A percentile compares a stretch with the other conserved stretches of the same genome.
These are phyloP conservation scores for Pheucticus melanocephalus DNA, from an alignment of 2,113 vertebrate species.

Conservation along the genomic window DNA sequence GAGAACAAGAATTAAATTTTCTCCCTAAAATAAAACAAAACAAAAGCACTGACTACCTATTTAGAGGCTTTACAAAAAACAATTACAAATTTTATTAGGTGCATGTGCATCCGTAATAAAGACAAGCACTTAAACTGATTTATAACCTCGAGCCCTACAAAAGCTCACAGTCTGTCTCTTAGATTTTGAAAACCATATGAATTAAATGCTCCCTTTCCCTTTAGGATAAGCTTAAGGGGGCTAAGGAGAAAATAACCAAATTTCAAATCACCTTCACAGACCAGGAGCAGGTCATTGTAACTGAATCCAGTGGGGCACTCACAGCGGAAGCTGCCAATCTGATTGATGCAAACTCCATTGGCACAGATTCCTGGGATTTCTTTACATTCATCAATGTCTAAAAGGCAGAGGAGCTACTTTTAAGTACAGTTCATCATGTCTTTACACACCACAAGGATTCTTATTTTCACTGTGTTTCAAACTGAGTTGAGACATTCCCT, in stretches of 20 bases:
- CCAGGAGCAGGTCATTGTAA: conserved; percentile 83
- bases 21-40: background rate
- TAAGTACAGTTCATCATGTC: background rate
- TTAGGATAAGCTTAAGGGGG: background rate
- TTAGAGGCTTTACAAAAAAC: background rate
- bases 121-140: background rate
- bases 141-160: background rate
- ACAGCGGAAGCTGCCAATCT: conserved; percentile 86
- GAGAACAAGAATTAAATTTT: background rate
- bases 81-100: background rate
- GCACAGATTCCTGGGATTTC: conserved; percentile 86
- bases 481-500: background rate
- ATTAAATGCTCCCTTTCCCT: background rate
- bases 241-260: background rate
- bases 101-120: background rate
- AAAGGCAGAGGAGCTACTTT: conserved; percentile 44
- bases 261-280: conserved; percentile 82
- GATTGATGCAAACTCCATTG: conserved; percentile 87
- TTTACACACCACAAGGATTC: background rate
- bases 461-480: background rate
- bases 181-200: background rate
- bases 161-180: background rate
- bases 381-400: conserved; percentile 87
- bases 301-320: conserved; percentile 87
- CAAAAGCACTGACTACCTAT: background rate